phyloP scores from a whole-genome alignment of 2,888 invertebrate genomes.

The Acleris sparsana region DNA sequence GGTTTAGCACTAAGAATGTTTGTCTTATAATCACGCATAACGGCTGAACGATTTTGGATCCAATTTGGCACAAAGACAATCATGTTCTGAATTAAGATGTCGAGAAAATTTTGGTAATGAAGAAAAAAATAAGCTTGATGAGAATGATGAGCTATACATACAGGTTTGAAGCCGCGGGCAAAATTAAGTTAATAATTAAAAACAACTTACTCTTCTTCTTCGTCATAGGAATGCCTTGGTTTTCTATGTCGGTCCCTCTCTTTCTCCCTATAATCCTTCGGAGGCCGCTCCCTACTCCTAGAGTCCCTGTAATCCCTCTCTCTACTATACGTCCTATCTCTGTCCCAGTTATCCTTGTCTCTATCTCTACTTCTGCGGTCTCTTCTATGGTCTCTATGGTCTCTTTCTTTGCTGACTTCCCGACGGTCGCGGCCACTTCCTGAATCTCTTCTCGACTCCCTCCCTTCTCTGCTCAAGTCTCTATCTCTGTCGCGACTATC shows the following conservation, averaged over 20 bases:
- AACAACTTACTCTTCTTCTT: constrained; percentile 87
- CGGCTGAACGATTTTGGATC: too few species aligned
- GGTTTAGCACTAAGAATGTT: too few species aligned
- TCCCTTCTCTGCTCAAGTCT: constrained; percentile 66
- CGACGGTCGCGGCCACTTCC: constrained; percentile 76
- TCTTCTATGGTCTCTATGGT: constrained; percentile 59
- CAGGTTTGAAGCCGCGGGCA: too few species aligned
- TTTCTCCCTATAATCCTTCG: constrained; percentile 77
- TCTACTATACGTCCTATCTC: constrained; percentile 76
- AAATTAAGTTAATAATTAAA: background rate
- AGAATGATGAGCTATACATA: too few species aligned
- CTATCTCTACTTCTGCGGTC: constrained; percentile 68
- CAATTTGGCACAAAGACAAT: too few species aligned
- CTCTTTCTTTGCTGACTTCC: constrained; percentile 65
- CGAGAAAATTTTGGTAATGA: too few species aligned
- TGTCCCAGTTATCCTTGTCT: constrained; percentile 69
- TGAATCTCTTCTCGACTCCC: constrained; percentile 66
- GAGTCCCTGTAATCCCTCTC: constrained; percentile 71
- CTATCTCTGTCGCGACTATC: constrained; percentile 67
- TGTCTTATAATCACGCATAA: too few species aligned
- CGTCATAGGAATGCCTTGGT: constrained; percentile 86
- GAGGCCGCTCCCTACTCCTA: constrained; percentile 75
- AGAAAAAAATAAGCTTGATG: too few species aligned
- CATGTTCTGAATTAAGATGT: too few species aligned
- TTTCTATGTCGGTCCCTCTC: constrained; percentile 82